These are phyloP conservation scores for Caenorhabditis drosophilae DNA, from an alignment of 2,888 invertebrate species.

Conservation along the genomic window DNA sequence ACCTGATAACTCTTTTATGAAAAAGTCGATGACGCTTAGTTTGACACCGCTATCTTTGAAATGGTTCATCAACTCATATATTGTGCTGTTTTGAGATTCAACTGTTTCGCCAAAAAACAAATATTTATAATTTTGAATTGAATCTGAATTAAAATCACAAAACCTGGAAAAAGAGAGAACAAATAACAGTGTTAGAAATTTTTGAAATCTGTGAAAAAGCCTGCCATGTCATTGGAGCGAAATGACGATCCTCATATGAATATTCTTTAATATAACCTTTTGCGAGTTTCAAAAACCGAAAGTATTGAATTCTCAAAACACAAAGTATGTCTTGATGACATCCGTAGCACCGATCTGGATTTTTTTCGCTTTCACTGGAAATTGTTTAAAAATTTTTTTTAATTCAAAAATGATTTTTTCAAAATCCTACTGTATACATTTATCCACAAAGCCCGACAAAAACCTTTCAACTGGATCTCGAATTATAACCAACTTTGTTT, in stretches of 20 bases:
- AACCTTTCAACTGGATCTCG: constrained; percentile 28
- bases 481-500: constrained; percentile 19
- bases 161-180: no score
- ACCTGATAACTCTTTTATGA: constrained; percentile 20
- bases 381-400: neutral
- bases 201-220: no score
- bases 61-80: constrained; percentile 13
- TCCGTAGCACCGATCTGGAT: constrained; percentile 19
- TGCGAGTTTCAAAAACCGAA: constrained; percentile 14
- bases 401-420: neutral
- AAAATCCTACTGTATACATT: constrained; percentile 26
- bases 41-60: constrained; percentile 12
- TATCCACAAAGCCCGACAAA: constrained; percentile 28
- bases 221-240: constrained; percentile 35
- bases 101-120: constrained; percentile 26
- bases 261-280: constrained; percentile 9
- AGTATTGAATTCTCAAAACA: constrained; percentile 19
- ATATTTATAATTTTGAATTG: constrained; percentile 17
- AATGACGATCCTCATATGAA: constrained; percentile 31
- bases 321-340: constrained; percentile 18
- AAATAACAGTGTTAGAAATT: no score
- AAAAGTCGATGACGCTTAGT: constrained; percentile 1
- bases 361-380: constrained; percentile 18
- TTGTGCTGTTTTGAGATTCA: constrained; percentile 11
- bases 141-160: constrained; percentile 14